These are phyloP conservation scores for Hyperoodon ampullatus DNA, from an alignment of 2,113 vertebrate species.

Conservation along the genomic window DNA sequence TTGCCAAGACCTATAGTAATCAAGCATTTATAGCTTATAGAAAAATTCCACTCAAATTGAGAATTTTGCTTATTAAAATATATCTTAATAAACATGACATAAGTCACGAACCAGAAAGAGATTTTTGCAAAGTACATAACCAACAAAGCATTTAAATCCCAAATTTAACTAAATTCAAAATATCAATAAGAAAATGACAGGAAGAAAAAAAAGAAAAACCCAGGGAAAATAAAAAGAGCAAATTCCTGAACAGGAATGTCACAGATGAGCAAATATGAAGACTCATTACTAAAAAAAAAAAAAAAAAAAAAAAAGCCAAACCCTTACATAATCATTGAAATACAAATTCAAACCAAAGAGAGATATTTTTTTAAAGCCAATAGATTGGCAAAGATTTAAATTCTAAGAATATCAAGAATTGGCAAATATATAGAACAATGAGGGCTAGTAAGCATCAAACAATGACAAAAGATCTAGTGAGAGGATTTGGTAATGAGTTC, in stretches of 20 bases:
- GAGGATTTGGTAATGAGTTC: neutral
- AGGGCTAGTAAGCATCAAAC: neutral
- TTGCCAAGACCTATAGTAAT: neutral
- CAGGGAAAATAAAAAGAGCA: neutral
- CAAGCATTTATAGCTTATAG: neutral
- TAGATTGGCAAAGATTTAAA: neutral
- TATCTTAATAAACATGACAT: neutral
- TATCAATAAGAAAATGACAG: neutral
- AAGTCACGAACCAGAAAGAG: neutral
- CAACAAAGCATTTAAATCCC: neutral
- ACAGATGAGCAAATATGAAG: neutral
- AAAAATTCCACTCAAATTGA: neutral
- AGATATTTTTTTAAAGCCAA: neutral
- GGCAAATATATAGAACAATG: neutral
- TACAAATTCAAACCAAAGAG: neutral
- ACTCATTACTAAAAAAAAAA: neutral
- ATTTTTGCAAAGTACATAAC: neutral
- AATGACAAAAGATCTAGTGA: neutral
- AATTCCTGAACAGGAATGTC: neutral
- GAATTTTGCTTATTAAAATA: neutral
- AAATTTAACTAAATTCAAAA: slow-evolving; percentile 18
- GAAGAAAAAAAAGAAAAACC: neutral
- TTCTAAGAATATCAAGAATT: neutral
- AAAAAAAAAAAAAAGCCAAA: neutral
- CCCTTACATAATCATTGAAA: neutral